Base-by-base conservation (phyloP, 2,113 vertebrate species). In the Nesoenas mayeri region DNA sequence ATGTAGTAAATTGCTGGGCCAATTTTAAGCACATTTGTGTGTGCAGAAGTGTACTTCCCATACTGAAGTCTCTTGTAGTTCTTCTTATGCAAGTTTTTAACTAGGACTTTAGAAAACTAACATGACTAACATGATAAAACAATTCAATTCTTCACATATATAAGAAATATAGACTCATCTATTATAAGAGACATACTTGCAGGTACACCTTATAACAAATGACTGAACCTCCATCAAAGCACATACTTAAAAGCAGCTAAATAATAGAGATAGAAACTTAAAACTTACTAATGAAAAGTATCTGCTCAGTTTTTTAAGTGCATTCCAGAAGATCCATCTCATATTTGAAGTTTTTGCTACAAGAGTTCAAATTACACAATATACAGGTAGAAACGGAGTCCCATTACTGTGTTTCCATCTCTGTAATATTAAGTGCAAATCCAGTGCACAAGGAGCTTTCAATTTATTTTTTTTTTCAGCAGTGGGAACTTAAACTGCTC, bases 371-470 rank as follows among this genome's bases (percentile, higher is more conserved):
- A 88, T 28, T 47, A 50, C 0, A 5, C 31, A 83, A 64, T 10
- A 84, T 2, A 40, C 6, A n/a, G 82, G 44, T 3, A 50, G 38
- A 79, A 95, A 65, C 16, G 38, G 36, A 67, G 21, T 54, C 51
- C 71, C 42, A 11, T 29, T 70, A 79, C n/a, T 18, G 19, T 18
- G 5, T 40, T n/a, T n/a, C 34, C 2, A 0, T 20, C 44, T 61
- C 50, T 4, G 0, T 29, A 90, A 40, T 10, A 40, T 16, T 31
- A 40, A 18, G 9, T 5, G 31, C 21, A 84, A 57, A 73, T 24
- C 11, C 3, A 1, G 25, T 20, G 44, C 1, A 4, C 0, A 2
- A 5, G n/a, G 12, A 88, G 75, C 62, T 79, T 79, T 57, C 19
- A 3, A 8, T 11, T 32, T n/a, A n/a, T n/a, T 38, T 47, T 77